phyloP scores from a whole-genome alignment of 2,113 vertebrate species.

The Xyrauchen texanus region DNA sequence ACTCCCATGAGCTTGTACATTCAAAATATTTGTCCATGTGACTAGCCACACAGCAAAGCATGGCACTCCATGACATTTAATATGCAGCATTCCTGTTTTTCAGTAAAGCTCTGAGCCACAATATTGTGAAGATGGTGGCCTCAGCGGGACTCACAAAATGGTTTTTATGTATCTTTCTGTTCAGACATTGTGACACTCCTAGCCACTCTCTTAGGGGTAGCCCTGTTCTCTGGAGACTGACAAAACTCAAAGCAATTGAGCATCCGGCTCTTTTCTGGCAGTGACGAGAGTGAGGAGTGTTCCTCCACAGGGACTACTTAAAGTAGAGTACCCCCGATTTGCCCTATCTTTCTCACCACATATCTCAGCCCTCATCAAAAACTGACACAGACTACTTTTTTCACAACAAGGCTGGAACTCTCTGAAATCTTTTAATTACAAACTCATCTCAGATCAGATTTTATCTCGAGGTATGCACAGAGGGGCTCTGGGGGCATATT shows the following conservation, averaged over 20 bases:
- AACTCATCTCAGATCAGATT: too few species aligned
- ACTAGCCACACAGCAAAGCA: neutral
- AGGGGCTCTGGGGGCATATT: too few species aligned
- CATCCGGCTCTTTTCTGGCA: constrained; percentile 6
- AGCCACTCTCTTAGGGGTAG: constrained; percentile 5
- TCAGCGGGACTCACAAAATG: neutral
- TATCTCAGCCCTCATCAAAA: constrained; percentile 25
- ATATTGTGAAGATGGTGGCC: neutral
- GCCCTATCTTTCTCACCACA: constrained; percentile 13
- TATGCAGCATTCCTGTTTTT: neutral
- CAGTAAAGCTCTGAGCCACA: constrained; percentile 7
- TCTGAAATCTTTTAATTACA: neutral
- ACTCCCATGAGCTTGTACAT: neutral
- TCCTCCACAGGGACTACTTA: constrained; percentile 12
- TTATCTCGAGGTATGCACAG: too few species aligned
- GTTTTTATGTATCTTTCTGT: neutral
- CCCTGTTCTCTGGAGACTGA: neutral
- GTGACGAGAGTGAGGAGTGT: neutral
- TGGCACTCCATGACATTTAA: neutral
- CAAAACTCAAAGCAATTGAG: constrained; percentile 26
- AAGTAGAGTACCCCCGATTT: neutral
- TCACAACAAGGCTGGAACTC: neutral
- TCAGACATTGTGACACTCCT: neutral
- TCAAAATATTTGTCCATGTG: neutral
- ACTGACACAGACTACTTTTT: constrained; percentile 11